Evolutionary conservation across 2,113 vertebrate species (phyloP).

Genomic region (Poeciliopsis turrubarensis): DNA sequence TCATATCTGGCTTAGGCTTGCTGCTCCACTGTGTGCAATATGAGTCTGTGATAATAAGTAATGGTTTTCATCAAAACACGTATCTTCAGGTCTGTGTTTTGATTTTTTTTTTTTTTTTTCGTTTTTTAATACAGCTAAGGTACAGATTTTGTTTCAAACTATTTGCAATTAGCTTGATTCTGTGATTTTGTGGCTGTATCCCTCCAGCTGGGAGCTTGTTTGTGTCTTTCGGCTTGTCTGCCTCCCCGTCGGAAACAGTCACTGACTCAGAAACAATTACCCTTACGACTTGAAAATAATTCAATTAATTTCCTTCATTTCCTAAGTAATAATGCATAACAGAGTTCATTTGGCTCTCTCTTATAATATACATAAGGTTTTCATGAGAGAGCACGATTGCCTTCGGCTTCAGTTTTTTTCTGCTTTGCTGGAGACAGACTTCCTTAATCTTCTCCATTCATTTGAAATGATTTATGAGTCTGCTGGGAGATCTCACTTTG

Average conservation of each 20-base stretch:
- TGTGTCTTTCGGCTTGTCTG: conserved; percentile 69
- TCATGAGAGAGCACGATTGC: conserved; percentile 30
- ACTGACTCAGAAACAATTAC: conserved; percentile 83
- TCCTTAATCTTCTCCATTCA: conserved; percentile 59
- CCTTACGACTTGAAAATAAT: conserved; percentile 80
- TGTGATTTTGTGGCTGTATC: conserved; percentile 58
- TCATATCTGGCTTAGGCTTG: conserved; percentile 25
- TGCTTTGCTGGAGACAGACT: conserved; percentile 34
- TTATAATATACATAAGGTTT: conserved; percentile 45
- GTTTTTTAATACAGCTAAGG: conserved; percentile 26
- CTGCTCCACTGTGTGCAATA: not conserved
- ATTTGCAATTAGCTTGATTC: conserved; percentile 67
- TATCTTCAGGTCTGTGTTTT: conserved; percentile 9
- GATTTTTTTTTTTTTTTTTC: too few species aligned
- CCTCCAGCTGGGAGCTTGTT: conserved; percentile 74
- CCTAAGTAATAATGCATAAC: conserved; percentile 77
- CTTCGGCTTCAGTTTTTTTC: conserved; percentile 37
- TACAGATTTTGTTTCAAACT: conserved; percentile 63
- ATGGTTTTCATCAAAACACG: conserved; percentile 36
- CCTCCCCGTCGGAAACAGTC: conserved; percentile 66
- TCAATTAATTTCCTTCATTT: conserved; percentile 82
- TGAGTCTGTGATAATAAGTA: conserved; percentile 40
- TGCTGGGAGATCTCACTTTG: conserved; percentile 37
- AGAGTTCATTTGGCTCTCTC: conserved; percentile 40
- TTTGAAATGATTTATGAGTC: conserved; percentile 64